Conservation (phyloP, 2,888 invertebrate species). For the Acrobasis suavella region DNA sequence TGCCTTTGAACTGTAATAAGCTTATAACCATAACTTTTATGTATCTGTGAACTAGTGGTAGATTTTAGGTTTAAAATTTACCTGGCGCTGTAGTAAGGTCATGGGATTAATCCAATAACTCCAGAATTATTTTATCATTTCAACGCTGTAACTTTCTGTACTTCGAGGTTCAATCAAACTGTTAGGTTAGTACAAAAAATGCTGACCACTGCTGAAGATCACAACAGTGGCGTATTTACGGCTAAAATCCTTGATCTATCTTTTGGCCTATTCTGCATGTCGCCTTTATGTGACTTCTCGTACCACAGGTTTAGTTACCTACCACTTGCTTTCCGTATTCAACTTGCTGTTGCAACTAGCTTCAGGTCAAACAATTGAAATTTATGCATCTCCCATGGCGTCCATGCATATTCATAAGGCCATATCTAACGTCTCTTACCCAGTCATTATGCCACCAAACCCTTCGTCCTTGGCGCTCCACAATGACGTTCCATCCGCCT, state of each 20-base stretch:
- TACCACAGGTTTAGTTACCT: neutral
- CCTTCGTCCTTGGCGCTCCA: constrained; percentile 25
- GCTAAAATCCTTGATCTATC: no score
- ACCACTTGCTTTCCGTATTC: neutral
- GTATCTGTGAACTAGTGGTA: no score
- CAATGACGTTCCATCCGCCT: constrained; percentile 35
- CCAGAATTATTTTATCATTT: no score
- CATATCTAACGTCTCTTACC: neutral
- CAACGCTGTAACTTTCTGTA: no score
- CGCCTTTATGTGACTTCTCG: no score
- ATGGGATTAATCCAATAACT: no score
- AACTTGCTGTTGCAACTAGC: neutral
- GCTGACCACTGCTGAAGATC: no score
- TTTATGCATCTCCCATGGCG: neutral
- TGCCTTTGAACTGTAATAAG: constrained; percentile 7
- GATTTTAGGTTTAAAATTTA: neutral
- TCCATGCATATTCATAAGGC: constrained; percentile 16
- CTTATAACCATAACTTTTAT: no score
- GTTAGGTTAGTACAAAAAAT: no score
- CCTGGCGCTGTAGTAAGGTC: neutral
- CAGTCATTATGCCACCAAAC: constrained; percentile 1
- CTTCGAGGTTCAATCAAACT: no score
- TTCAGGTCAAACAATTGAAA: neutral
- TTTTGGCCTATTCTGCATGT: no score
- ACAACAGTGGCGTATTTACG: no score